These are phyloP conservation scores for Mastacembelus armatus DNA, from an alignment of 2,797 vertebrate genomes.

Conservation along the genomic window DNA sequence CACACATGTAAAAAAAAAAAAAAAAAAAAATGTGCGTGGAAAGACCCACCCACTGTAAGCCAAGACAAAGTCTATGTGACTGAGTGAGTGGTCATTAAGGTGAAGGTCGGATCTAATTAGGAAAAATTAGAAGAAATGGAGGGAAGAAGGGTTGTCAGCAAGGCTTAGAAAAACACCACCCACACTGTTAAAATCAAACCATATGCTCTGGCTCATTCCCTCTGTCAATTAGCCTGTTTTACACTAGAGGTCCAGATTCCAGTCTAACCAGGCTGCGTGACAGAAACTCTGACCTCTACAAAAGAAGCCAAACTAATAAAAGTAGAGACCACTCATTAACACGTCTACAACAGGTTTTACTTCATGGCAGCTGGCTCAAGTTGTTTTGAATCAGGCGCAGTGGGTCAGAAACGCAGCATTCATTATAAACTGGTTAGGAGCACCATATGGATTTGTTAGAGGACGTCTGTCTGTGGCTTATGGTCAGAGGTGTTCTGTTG, in stretches of 20 bases:
- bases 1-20: constrained; percentile 32
- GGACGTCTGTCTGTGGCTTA: constrained; percentile 10
- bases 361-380: constrained; percentile 37
- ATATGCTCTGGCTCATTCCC: constrained; percentile 79
- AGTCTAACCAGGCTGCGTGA: constrained; percentile 75
- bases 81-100: constrained; percentile 74
- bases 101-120: constrained; percentile 84
- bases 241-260: constrained; percentile 75
- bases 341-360: constrained; percentile 64
- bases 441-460: constrained; percentile 10
- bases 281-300: constrained; percentile 77
- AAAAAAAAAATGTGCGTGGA: constrained; percentile 31
- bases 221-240: constrained; percentile 79
- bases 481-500: constrained; percentile 11
- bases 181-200: constrained; percentile 85
- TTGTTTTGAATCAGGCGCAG: constrained; percentile 39
- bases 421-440: constrained; percentile 14
- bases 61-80: constrained; percentile 39
- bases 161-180: constrained; percentile 81
- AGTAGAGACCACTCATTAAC: constrained; percentile 71
- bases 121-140: constrained; percentile 81
- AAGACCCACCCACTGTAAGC: constrained; percentile 32
- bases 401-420: constrained; percentile 1
- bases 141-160: constrained; percentile 79
- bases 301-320: constrained; percentile 72